Percentiles rank a stretch among this genome's conserved stretches.
Conservation (phyloP, 2,888 invertebrate genomes). For the Drosophila neonasuta region DNA sequence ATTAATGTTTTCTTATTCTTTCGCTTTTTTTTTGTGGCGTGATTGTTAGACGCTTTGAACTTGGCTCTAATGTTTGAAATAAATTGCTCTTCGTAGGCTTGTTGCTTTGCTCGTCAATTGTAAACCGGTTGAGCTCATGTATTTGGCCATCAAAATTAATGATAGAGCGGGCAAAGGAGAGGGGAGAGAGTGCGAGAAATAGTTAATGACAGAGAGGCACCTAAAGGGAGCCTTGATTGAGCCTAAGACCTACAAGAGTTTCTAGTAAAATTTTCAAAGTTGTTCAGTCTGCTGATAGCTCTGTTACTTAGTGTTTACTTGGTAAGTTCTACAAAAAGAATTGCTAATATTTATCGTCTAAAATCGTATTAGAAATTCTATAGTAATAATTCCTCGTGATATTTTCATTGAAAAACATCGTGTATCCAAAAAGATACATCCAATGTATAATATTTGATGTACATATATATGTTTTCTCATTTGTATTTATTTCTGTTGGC, state of each 20-base stretch:
- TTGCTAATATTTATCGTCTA: neutral
- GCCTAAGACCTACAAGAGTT: neutral
- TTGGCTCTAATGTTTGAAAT: slow-evolving; percentile 53
- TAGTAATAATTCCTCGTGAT: neutral
- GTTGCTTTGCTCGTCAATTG: slow-evolving; percentile 38
- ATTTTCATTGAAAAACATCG: slow-evolving; percentile 34
- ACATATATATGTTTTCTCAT: neutral
- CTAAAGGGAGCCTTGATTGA: slow-evolving; percentile 23
- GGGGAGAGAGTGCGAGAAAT: neutral
- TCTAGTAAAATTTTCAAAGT: neutral
- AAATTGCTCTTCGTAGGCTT: slow-evolving; percentile 39
- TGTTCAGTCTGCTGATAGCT: neutral
- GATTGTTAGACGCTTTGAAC: slow-evolving; percentile 35
- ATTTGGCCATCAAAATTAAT: slow-evolving; percentile 49
- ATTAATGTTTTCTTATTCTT: slow-evolving; percentile 57
- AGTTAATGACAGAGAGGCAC: slow-evolving; percentile 1
- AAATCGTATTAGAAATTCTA: neutral
- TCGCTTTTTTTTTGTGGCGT: slow-evolving; percentile 13
- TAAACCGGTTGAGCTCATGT: slow-evolving; percentile 61
- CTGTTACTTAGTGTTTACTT: neutral
- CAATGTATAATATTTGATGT: neutral
- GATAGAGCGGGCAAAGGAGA: neutral
- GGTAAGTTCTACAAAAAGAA: neutral
- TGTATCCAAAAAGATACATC: neutral
- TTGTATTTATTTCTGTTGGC: slow-evolving; percentile 39